These are phyloP conservation scores for Danio albolineatus DNA, from an alignment of 2,797 vertebrate genomes.

Conservation along the genomic window DNA sequence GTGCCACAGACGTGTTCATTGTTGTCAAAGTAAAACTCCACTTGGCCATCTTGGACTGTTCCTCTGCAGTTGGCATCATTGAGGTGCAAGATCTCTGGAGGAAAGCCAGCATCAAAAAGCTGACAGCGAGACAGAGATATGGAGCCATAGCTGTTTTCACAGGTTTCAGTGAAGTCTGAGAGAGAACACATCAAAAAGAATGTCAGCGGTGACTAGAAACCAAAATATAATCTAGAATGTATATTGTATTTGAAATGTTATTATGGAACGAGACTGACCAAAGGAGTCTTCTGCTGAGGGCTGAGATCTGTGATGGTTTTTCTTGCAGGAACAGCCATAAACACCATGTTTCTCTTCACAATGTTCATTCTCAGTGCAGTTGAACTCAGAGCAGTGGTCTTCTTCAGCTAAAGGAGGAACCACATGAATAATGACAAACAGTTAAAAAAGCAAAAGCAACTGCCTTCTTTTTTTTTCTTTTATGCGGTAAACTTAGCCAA, in stretches of 20 bases:
- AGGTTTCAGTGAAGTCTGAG: conserved; percentile 60
- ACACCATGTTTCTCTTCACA: conserved; percentile 56
- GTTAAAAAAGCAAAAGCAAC: too few relatives aligned
- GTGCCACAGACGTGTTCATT: conserved; percentile 58
- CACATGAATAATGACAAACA: background rate
- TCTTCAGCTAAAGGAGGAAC: conserved; percentile 1
- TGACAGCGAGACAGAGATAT: conserved; percentile 64
- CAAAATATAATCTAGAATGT: background rate
- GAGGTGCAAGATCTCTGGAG: conserved; percentile 52
- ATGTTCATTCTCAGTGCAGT: conserved; percentile 60
- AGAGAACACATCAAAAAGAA: background rate
- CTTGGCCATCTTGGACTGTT: conserved; percentile 51
- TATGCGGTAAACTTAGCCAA: too few relatives aligned
- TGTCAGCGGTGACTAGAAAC: background rate
- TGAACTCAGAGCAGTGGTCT: conserved; percentile 50
- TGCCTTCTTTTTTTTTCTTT: too few relatives aligned
- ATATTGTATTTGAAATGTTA: background rate
- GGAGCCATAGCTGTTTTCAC: conserved; percentile 34
- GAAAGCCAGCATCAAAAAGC: conserved; percentile 62
- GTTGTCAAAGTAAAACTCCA: conserved; percentile 59
- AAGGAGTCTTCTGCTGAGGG: conserved; percentile 14
- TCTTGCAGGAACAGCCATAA: conserved; percentile 62
- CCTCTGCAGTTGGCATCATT: conserved; percentile 60
- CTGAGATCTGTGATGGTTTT: conserved; percentile 17
- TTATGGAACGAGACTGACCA: conserved; percentile 31